These are phyloP conservation scores for Alsophila aescularia DNA, from an alignment of 2,888 invertebrate species.

Conservation along the genomic window DNA sequence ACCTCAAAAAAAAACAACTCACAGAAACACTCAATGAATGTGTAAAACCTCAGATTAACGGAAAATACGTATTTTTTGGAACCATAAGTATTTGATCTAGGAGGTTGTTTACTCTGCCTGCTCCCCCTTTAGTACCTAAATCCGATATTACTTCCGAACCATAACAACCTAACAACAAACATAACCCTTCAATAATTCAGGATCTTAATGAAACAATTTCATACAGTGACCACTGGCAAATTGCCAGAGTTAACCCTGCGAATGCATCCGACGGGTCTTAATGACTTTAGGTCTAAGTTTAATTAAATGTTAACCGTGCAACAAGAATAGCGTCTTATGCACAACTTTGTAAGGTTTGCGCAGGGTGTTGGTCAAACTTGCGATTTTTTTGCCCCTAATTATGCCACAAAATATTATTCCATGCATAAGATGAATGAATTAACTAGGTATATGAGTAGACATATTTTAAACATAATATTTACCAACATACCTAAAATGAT, in stretches of 20 bases:
- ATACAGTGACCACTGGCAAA: slow-evolving; percentile 69
- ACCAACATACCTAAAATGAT: too few relatives aligned
- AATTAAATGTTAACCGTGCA: slow-evolving; percentile 78
- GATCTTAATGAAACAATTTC: slow-evolving; percentile 39
- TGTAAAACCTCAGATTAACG: too few relatives aligned
- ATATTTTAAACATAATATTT: too few relatives aligned
- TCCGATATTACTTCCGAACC: slow-evolving; percentile 5
- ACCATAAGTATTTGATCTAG: too few relatives aligned
- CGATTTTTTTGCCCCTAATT: slow-evolving; percentile 36
- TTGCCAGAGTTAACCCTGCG: slow-evolving; percentile 60
- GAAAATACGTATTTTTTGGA: too few relatives aligned
- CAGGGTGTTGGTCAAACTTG: slow-evolving; percentile 39
- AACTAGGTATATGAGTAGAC: too few relatives aligned
- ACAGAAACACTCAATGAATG: too few relatives aligned
- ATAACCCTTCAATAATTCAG: slow-evolving; percentile 29
- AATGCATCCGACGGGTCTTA: slow-evolving; percentile 77
- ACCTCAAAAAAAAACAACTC: too few relatives aligned
- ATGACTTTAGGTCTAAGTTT: slow-evolving; percentile 75
- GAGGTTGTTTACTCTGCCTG: too few relatives aligned
- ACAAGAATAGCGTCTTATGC: slow-evolving; percentile 73
- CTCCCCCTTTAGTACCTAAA: not conserved
- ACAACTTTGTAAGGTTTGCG: slow-evolving; percentile 62
- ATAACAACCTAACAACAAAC: slow-evolving; percentile 14
- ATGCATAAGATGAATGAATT: too few relatives aligned
- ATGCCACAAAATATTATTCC: too few relatives aligned